A percentile compares a stretch with the other conserved stretches of the same genome.
Evolutionary conservation across 2,888 invertebrate genomes (phyloP).

Genomic region (Caradrina clavipalpis): DNA sequence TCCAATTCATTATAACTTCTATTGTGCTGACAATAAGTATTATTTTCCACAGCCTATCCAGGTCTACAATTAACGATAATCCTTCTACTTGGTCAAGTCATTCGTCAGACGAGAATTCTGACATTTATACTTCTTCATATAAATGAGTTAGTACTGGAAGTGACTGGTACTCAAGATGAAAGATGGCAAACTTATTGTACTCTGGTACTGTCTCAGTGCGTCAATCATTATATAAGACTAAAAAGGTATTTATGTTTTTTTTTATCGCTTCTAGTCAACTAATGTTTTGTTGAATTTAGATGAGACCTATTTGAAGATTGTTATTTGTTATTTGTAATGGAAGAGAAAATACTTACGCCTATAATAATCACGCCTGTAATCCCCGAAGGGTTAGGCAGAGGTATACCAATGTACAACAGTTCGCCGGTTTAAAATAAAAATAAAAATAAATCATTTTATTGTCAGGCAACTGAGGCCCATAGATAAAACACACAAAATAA

Average conservation of each 20-base stretch:
- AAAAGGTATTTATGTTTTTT: constrained; percentile 73
- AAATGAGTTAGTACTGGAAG: constrained; percentile 75
- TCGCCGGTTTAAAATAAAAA: no score
- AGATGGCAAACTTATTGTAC: constrained; percentile 77
- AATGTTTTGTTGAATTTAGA: no score
- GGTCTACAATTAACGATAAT: constrained; percentile 83
- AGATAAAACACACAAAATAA: no score
- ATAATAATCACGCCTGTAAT: no score
- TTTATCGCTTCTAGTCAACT: no score
- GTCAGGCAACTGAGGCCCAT: no score
- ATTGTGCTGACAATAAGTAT: neutral
- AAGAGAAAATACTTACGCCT: no score
- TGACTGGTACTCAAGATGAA: constrained; percentile 63
- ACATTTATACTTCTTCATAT: constrained; percentile 78
- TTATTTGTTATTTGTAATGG: no score
- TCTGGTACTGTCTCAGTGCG: constrained; percentile 75
- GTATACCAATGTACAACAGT: no score
- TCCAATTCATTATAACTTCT: neutral
- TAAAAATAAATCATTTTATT: no score
- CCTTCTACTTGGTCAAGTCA: constrained; percentile 79
- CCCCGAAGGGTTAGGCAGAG: no score
- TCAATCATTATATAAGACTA: constrained; percentile 79
- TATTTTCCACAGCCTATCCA: constrained; percentile 75
- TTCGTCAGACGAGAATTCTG: constrained; percentile 81
- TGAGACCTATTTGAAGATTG: no score